Conservation (phyloP, 2,113 vertebrate genomes). For the Saguinus midas region DNA sequence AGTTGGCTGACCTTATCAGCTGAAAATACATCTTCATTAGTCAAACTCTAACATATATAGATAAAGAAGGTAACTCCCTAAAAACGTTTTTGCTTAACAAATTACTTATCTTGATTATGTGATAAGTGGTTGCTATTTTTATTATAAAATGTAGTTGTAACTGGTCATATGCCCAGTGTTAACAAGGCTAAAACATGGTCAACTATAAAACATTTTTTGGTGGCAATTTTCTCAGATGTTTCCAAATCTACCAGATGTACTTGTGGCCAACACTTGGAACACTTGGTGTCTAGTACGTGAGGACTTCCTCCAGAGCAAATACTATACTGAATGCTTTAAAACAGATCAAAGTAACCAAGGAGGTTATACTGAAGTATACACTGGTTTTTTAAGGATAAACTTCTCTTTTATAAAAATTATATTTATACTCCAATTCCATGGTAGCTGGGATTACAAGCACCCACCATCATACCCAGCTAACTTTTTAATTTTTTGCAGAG, state of each 20-base stretch:
- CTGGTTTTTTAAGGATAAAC: neutral
- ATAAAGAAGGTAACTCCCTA: neutral
- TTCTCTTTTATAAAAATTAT: neutral
- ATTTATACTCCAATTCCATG: neutral
- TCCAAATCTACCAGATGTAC: neutral
- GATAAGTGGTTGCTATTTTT: neutral
- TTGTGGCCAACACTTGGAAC: neutral
- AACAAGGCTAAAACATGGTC: neutral
- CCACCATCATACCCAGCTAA: too few species aligned
- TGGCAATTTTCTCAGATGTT: neutral
- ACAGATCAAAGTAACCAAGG: neutral
- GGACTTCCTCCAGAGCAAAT: neutral
- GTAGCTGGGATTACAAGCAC: too few species aligned
- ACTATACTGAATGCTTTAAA: neutral
- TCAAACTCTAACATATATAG: neutral
- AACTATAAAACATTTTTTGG: neutral
- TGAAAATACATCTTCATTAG: neutral
- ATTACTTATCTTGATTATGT: neutral
- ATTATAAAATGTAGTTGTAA: neutral
- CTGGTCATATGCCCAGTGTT: neutral
- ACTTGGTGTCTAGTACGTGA: neutral
- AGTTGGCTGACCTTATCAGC: neutral
- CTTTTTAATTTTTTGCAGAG: too few species aligned
- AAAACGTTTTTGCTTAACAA: neutral
- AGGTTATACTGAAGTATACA: neutral